These are phyloP conservation scores for Chrysogorgia sp. DNA, from an alignment of 92 coral and sea anemone species.

Conservation along the genomic window DNA sequence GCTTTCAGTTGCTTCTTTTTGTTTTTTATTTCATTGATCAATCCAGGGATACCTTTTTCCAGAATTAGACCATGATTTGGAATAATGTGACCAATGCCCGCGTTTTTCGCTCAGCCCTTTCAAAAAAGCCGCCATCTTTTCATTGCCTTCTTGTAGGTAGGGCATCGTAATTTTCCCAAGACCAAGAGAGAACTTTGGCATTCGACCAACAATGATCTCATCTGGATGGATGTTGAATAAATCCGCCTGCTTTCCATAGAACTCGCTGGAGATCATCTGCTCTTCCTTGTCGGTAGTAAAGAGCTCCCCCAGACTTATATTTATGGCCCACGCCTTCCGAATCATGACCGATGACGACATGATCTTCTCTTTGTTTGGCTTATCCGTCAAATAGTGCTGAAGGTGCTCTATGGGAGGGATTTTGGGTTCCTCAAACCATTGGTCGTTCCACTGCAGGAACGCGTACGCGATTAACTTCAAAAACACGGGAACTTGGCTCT, in stretches of 20 bases:
- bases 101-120: slow-evolving; percentile 80
- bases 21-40: slow-evolving; percentile 58
- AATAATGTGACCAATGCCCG: slow-evolving; percentile 73
- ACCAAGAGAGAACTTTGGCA: slow-evolving; percentile 71
- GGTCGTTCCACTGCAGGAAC: slow-evolving; percentile 82
- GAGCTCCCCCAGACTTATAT: slow-evolving; percentile 53
- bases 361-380: slow-evolving; percentile 7
- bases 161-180: slow-evolving; percentile 79
- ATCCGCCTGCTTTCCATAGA: slow-evolving; percentile 71
- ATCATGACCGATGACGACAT: slow-evolving; percentile 61
- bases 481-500: slow-evolving; percentile 74
- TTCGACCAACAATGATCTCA: slow-evolving; percentile 74
- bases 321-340: slow-evolving; percentile 74
- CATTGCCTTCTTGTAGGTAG: slow-evolving; percentile 65
- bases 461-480: slow-evolving; percentile 62
- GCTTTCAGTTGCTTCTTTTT: not conserved
- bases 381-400: not conserved
- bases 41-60: slow-evolving; percentile 62
- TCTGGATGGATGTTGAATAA: slow-evolving; percentile 71
- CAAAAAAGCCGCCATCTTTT: slow-evolving; percentile 73
- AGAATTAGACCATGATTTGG: slow-evolving; percentile 65
- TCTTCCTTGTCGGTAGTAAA: slow-evolving; percentile 54
- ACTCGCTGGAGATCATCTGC: slow-evolving; percentile 50
- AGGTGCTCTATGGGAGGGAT: slow-evolving; percentile 72
- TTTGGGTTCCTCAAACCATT: slow-evolving; percentile 70